Evolutionary conservation across 2,113 vertebrate genomes (phyloP).

Genomic region (Xenus cinereus): DNA sequence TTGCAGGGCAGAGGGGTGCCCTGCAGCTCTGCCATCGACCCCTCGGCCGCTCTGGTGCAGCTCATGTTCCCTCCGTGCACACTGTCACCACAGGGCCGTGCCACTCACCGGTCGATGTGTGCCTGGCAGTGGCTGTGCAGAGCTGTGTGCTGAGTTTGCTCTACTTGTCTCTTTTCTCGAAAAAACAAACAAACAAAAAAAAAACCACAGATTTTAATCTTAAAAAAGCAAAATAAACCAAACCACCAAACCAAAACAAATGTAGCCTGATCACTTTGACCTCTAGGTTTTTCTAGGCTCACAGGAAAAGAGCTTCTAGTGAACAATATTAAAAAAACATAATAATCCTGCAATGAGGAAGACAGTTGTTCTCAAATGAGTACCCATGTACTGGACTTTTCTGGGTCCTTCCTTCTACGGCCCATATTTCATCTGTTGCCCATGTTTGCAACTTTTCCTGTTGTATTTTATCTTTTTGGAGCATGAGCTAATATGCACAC

Average conservation of each 20-base stretch:
- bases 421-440: neutral
- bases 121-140: neutral
- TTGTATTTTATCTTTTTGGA: neutral
- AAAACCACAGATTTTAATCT: too few species aligned
- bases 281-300: neutral
- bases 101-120: fast-evolving
- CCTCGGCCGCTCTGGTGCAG: neutral
- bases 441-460: fast-evolving
- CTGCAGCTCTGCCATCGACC: neutral
- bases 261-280: neutral
- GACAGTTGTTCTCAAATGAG: too few species aligned
- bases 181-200: too few species aligned
- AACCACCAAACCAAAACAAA: neutral
- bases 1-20: neutral
- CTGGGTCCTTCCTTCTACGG: neutral
- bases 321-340: neutral
- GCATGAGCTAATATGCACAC: neutral
- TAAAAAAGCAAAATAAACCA: neutral
- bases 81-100: neutral
- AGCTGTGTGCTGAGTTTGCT: neutral
- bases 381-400: neutral
- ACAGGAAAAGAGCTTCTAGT: neutral
- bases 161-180: neutral
- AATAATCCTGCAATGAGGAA: neutral
- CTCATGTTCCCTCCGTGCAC: fast-evolving